Evolutionary conservation across 2,797 vertebrate species (phyloP), one percentile per base, ranked within the genome.

Genomic region (Propithecus perrieri): DNA sequence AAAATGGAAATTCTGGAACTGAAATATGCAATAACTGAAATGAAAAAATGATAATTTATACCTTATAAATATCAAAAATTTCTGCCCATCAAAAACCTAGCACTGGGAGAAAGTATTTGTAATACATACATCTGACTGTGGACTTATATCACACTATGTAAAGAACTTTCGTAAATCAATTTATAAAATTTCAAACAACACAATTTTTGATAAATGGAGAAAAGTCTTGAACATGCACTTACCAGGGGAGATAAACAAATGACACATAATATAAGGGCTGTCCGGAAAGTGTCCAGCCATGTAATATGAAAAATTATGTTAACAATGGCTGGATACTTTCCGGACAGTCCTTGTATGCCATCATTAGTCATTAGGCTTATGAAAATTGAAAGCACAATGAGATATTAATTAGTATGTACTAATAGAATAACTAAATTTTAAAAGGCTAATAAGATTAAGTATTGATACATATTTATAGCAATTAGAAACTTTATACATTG

Each of bases 41-140:
- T 71, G 11, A 92, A 91, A 90, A 88, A 81, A 33, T 84, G 35
- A 61, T 79, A 33, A 87, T 61, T 86, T 96, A 80, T 84, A 78
- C 10, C 5, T 28, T 6, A 53, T 59, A 89, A 89, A 75, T 53
- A 74, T 38, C 83, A 33, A 84, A 95, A 65, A 57, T 67, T 75
- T 92, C n/a, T 91, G 1, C 22, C 81, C 26, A 67, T 84, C 24
- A 78, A 67, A 91, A 88, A 48, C 38, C 24, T 38, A 71, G 89
- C 14, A 41, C 75, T 57, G 1, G 33, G 18, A 88, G 63, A 92
- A 87, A 78, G 35, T 95, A 84, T 92, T 79, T 89, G 41, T 4
- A 59, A 48, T 41, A 41, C 24, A 87, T 41, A 33, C 48, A 55
- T 80, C 10, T 55, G 18, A 90, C 28, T 86, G 43, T 71, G 20